Base-by-base conservation (phyloP, 2,888 invertebrate species). In the Tholera decimalis region DNA sequence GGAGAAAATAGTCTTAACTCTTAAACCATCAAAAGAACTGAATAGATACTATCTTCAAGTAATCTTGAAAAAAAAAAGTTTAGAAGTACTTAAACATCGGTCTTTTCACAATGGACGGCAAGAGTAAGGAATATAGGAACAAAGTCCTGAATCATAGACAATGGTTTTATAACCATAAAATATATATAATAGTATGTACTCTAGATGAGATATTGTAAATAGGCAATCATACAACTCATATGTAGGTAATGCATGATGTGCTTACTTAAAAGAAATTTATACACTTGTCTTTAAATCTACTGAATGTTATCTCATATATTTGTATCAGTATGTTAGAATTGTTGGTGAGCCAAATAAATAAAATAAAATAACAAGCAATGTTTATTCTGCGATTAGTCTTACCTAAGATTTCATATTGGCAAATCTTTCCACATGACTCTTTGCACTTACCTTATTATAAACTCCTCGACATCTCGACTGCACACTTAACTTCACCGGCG, bases 391-490 rank as follows among this genome's bases (percentile, higher is more conserved):
- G 43, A 44, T 28, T 28, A 41, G n/a, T 44, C 20, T 46, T 28
- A 47, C 33, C 41, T 47, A 58, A 28, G 39, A 37, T 51, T 55
- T 47, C 33, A 20, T 63, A 57, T 69, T 62, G 58, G 58, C 69
- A 73, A 69, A 43, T 69, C 78, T 61, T 76, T 77, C 69, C 64
- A 64, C 55, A 49, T 60, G 64, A 28, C 39, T 65, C 57, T 22
- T 49, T 35, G 37, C 44, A 73, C 76, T 69, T 69, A 77, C 78
- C 76, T 76, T 61, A 62, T 61, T 18, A n/a, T n/a, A n/a, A 43
- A 3, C 58, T 56, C 39, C 57, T 64, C 41, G 55, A 39, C 41
- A 60, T 54, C 30, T 51, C n/a, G 28, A 8, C 59, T 39, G 53
- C 24, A n/a, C 44, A 64, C 76, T 77, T 77, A 69, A 73, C 78